Evolutionary conservation across 2,888 invertebrate species (phyloP).

Genomic region (Heliconius sara): DNA sequence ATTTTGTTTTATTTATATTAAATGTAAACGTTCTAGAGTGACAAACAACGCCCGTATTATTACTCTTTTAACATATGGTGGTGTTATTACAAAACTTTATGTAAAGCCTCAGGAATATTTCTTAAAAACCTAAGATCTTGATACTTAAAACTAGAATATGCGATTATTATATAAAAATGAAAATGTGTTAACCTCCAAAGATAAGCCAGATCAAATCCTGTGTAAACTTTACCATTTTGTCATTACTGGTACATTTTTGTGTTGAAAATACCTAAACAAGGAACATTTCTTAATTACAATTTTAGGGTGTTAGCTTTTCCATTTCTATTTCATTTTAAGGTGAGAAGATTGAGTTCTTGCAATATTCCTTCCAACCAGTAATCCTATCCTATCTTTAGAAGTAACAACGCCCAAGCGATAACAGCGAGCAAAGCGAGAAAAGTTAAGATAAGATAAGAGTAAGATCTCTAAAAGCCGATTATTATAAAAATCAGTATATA

Average conservation of each 20-base stretch:
- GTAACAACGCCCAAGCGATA: conserved; percentile 3
- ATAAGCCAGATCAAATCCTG: background rate
- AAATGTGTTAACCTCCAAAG: conserved; percentile 3
- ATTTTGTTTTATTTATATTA: background rate
- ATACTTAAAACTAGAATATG: conserved; percentile 9
- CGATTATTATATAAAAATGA: background rate
- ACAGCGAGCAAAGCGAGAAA: conserved; percentile 15
- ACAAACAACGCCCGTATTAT: background rate
- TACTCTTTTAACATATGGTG: background rate
- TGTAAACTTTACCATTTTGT: background rate
- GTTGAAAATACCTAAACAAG: background rate
- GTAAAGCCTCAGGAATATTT: background rate
- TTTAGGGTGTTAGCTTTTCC: background rate
- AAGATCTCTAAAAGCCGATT: background rate
- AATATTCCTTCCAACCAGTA: background rate
- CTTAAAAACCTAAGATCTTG: background rate
- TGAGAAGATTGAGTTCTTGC: background rate
- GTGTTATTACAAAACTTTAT: background rate
- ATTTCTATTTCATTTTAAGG: background rate
- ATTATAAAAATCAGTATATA: background rate
- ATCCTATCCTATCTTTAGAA: background rate
- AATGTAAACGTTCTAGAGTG: background rate
- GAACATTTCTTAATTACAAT: background rate
- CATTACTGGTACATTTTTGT: background rate
- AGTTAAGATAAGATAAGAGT: background rate